These are phyloP conservation scores for Diplosoma virens DNA, from an alignment of 23 tunicate species.

Conservation along the genomic window DNA sequence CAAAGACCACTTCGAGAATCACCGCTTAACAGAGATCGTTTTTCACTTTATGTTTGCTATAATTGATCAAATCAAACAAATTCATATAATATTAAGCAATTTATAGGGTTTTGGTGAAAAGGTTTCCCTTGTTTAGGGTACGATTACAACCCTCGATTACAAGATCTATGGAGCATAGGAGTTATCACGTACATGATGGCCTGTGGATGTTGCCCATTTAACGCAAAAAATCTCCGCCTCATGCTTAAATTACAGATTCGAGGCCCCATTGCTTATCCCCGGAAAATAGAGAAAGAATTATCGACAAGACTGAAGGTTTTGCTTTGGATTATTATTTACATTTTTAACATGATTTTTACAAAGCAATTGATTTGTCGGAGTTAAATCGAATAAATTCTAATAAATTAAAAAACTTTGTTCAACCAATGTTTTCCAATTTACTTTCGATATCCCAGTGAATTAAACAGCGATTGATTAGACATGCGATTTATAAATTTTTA, in stretches of 20 bases:
- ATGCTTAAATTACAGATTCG: conserved; percentile 83
- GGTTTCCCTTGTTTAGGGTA: conserved; percentile 2
- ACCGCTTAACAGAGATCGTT: too few relatives aligned
- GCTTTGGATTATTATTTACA: background rate
- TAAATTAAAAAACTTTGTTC: background rate
- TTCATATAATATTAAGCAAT: too few relatives aligned
- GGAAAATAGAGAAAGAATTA: conserved; percentile 37
- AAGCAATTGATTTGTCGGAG: too few relatives aligned
- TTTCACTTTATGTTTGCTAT: background rate
- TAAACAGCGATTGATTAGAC: too few relatives aligned
- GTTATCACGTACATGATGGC: conserved; percentile 89
- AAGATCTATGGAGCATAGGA: conserved; percentile 93
- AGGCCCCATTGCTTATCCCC: conserved; percentile 60
- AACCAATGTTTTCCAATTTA: background rate
- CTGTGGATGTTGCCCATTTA: conserved; percentile 93
- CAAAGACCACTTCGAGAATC: too few relatives aligned
- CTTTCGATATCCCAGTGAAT: too few relatives aligned
- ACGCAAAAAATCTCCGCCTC: conserved; percentile 69
- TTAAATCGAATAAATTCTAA: background rate
- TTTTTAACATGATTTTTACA: too few relatives aligned
- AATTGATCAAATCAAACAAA: too few relatives aligned
- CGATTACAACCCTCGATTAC: conserved; percentile 90
- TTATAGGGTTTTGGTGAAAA: too few relatives aligned
- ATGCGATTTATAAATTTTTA: too few relatives aligned
- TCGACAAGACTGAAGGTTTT: conserved; percentile 76